Evolutionary conservation across 2,888 invertebrate genomes (phyloP), one percentile per base, ranked within the genome.

Genomic region (Campoletis raptor): DNA sequence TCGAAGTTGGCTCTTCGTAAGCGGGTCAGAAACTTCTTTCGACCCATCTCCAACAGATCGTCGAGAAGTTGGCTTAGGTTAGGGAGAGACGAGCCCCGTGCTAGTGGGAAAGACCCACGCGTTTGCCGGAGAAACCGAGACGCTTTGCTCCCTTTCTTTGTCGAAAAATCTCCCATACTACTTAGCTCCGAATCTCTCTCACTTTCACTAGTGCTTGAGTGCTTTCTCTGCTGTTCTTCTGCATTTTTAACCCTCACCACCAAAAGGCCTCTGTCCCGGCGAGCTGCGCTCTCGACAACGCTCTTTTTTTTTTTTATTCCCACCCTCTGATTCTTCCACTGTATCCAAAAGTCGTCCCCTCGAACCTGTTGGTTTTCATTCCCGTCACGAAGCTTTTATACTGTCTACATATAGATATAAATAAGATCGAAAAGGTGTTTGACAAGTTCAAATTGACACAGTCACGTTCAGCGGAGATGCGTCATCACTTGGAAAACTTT

Each of bases 1-100:
- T 73, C 81, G 37, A 40, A 40, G 66, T 24, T 18, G 48, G 73
- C 66, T 74, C 88, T 90, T 78, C 81, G 84, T 94, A 94, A 94
- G 93, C 94, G 92, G 94, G 94, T 94, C 94, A 94, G 93, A 93
- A 94, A 94, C 93, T 94, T 94, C 93, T 94, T 93, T 93, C 92
- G 91, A 92, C 92, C 93, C 92, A 91, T 90, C 91, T 85, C 87
- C 67, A 86, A 84, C 70, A 88, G 86, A 84, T 88, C 79, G 78
- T 85, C 79, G 81, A 64, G 88, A 73, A 87, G 91, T 93, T 93
- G 92, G 88, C 92, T 90, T 88, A 92, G 93, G 93, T 94, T 93
- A 94, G 92, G 93, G 92, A 91, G 81, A 85, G 85, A 74, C 86
- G 90, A 90, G 90, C 89, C 69, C 89, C 69, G 87, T 18, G 7